Evolutionary conservation across 2,888 invertebrate species (phyloP), one percentile per base, ranked within the genome.

Genomic region (Uloborus plumipes): DNA sequence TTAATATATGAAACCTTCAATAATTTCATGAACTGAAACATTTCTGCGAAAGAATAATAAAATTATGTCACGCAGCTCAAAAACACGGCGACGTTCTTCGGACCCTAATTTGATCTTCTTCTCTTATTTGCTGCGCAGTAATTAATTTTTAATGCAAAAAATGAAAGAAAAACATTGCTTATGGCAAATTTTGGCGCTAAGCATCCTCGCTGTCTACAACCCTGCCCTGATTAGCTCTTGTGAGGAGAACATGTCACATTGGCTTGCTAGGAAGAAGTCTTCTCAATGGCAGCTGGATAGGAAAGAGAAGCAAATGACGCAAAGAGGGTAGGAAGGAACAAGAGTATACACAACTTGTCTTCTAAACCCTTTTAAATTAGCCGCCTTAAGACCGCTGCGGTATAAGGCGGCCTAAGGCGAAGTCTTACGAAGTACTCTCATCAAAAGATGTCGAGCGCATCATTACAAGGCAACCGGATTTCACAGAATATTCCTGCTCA

Each of bases 121-220:
- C 39, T 39, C 39, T 39, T 39, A 39, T 7, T 39, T 39, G 39
- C 11, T 39, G 9, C 1, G 11, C 3, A 39, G 7, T 39, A 39
- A 39, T 39, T 39, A 39, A 39, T 39, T 6, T 39, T 39, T 39
- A 39, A 39, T 39, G 11, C 39, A 39, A 39, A 39, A 39, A 39
- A 39, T 18, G n/a, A 16, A 16, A 14, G 20, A 55, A 55, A 55
- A 55, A 55, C 20, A 18, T 20, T 55, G n/a, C 20, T 22, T 31
- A 64, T 74, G 74, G 39, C 65, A 55, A 39, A 64, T 53, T 55
- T 64, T 73, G 47, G 74, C 26, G 58, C 58, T 1, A n/a, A 70
- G 6, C 58, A 18, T 20, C 6, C 58, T 7, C 13, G 47, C 58
- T 51, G 55, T 55, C 20, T 18, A 13, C 55, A 55, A 20, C 20